phyloP scores from a whole-genome alignment of 2,888 invertebrate species.

The Caenorhabditis virilis region DNA sequence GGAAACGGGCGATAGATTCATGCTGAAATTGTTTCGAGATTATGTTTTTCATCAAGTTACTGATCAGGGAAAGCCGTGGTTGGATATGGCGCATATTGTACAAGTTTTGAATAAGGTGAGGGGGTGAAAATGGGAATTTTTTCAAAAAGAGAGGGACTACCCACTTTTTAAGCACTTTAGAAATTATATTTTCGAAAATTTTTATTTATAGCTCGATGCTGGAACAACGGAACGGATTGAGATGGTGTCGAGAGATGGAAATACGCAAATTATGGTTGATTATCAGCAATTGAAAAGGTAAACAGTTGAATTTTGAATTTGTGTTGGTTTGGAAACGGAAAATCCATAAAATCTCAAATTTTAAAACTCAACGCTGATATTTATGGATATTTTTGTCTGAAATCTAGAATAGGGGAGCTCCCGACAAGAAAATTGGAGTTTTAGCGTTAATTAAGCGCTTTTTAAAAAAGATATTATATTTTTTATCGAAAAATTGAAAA shows the following conservation, averaged over 20 bases:
- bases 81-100: conserved; percentile 93
- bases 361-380: not conserved
- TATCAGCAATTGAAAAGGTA: conserved; percentile 91
- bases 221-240: conserved; percentile 77
- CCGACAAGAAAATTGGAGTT: not conserved
- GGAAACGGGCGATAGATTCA: conserved; percentile 96
- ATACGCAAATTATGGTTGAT: conserved; percentile 91
- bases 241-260: conserved; percentile 92
- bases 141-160: not conserved
- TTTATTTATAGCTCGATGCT: conserved; percentile 70
- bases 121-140: not conserved
- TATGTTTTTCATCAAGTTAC: conserved; percentile 89
- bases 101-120: conserved; percentile 86
- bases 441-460: not conserved
- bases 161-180: too few species aligned
- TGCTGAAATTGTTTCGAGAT: conserved; percentile 96
- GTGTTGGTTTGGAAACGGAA: not conserved
- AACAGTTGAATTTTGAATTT: not conserved
- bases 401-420: not conserved
- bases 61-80: conserved; percentile 89
- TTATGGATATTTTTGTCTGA: not conserved
- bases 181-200: too few species aligned
- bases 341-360: too few species aligned
- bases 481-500: too few species aligned
- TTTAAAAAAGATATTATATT: not conserved